Base-by-base conservation (phyloP, 2,797 vertebrate species). In the Synaphobranchus kaupii region DNA sequence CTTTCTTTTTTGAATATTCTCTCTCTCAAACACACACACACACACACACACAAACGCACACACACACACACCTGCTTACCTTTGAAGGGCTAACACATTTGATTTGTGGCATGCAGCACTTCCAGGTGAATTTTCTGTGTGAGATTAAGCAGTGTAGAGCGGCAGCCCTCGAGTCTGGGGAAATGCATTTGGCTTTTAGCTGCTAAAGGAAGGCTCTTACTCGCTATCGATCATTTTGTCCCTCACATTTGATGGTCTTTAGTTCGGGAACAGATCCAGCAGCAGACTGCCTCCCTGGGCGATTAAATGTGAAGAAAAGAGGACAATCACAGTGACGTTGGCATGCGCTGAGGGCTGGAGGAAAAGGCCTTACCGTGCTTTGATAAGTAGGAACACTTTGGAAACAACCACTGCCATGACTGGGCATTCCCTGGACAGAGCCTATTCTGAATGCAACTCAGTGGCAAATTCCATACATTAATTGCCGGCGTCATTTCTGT, bases 151-250 rank as follows among this genome's bases (percentile, higher is more conserved):
- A 68, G 78, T 86, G 76, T n/a, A 56, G 80, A 71, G 34, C 20
- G 17, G 48, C 48, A 91, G 95, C 95, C 94, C 88, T 82, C 93
- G 94, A 95, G 93, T 93, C 94, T 92, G 92, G 91, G 91, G 92
- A 93, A 96, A 96, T 95, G 92, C 94, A 95, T 95, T 96, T 95
- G 95, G 95, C 95, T 96, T 96, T 96, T 96, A 96, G 95, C 94
- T 95, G 93, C 94, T 95, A 96, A 96, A 96, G 95, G 95, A 95
- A 94, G 94, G 95, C 95, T 94, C 95, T 95, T 94, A 94, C 93
- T 94, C 93, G 92, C 94, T 96, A 96, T 96, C 94, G 95, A 96
- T 96, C 95, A 95, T 95, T 92, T 90, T 93, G 91, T 93, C 94
- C 95, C 94, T 95, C 95, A 95, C 95, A 91, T 96, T 96, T 95